Evolutionary conservation across 2,888 invertebrate species (phyloP).

Genomic region (Gibbula magus): DNA sequence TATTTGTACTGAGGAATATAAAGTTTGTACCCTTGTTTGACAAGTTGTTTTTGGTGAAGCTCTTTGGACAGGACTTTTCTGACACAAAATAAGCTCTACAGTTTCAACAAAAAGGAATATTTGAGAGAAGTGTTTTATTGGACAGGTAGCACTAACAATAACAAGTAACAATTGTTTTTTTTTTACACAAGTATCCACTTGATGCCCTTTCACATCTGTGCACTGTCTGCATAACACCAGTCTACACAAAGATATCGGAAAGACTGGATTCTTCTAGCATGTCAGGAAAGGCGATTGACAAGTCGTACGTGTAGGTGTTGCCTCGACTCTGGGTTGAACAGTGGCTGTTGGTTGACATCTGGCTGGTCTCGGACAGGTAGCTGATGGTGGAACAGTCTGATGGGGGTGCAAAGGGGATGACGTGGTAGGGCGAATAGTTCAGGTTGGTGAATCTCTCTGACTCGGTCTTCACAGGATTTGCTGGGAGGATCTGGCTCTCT

Average conservation of each 20-base stretch:
- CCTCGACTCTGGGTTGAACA: not conserved
- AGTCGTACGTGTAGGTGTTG: not conserved
- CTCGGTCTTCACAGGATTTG: not conserved
- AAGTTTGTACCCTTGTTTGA: too few relatives aligned
- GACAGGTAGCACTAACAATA: too few relatives aligned
- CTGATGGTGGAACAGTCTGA: slow-evolving; percentile 17
- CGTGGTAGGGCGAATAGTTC: not conserved
- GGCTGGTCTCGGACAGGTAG: not conserved
- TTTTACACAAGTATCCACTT: not conserved
- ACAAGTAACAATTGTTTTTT: too few relatives aligned
- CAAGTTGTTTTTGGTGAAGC: too few relatives aligned
- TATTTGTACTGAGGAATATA: too few relatives aligned
- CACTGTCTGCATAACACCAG: not conserved
- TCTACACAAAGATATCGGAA: not conserved
- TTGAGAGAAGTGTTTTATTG: too few relatives aligned
- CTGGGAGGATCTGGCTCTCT: not conserved
- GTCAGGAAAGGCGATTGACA: not conserved
- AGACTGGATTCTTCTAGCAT: not conserved
- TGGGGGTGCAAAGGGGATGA: not conserved
- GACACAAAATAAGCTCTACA: too few relatives aligned
- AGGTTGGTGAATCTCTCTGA: not conserved
- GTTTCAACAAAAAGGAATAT: too few relatives aligned
- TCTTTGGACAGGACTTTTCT: too few relatives aligned
- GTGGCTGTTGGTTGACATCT: not conserved
- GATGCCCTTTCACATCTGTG: not conserved